Base-by-base conservation (phyloP, 1,140 invertebrate genomes). In the Penaeus vannamei region DNA sequence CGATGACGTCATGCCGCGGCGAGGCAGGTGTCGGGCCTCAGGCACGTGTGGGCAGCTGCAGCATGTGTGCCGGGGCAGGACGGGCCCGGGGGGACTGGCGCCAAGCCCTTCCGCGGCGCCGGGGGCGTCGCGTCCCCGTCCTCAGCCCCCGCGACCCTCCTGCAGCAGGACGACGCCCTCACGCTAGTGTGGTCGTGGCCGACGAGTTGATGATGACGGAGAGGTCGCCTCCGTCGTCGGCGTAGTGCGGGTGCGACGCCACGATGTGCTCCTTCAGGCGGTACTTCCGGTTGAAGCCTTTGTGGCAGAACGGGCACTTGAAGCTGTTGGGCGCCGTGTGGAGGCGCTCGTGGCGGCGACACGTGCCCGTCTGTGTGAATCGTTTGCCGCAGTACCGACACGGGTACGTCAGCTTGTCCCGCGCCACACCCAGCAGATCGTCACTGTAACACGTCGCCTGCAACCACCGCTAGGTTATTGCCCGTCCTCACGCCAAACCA, bases 301-400 rank as follows among this genome's bases (percentile, higher is more conserved):
- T 96, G 88, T 96, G 95, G 93, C 96, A 97, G 93, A 96, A 96
- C 61, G 96, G 96, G 93, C 96, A 97, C 91, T 95, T 95, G 90
- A 95, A 96, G 91, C 96, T 94, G 93, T 96, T 95, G 80, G 95
- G 95, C 66, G 95, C 96, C 93, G 97, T 96, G 90, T 96, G 96
- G 93, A 97, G 96, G 93, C 95, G 96, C 93, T 97, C 96, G 93
- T 97, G 96, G 96, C 96, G 97, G 92, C 96, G 94, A 93, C 97
- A 97, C 92, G 96, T 96, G 85, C 97, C 96, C 94, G 96, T 95
- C 94, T 97, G 91, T 17, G 91, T 91, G 86, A 91, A 91, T 53
- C 91, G 82, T 66, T 91, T 97, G 90, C 95, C 95, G 93, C 96
- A 97, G 29, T 95, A 95, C 91, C 95, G 95, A 93, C 96, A 97